A percentile compares a stretch with the other conserved stretches of the same genome.
phyloP scores from a whole-genome alignment of 2,888 invertebrate genomes.

The Drosophila dives region DNA sequence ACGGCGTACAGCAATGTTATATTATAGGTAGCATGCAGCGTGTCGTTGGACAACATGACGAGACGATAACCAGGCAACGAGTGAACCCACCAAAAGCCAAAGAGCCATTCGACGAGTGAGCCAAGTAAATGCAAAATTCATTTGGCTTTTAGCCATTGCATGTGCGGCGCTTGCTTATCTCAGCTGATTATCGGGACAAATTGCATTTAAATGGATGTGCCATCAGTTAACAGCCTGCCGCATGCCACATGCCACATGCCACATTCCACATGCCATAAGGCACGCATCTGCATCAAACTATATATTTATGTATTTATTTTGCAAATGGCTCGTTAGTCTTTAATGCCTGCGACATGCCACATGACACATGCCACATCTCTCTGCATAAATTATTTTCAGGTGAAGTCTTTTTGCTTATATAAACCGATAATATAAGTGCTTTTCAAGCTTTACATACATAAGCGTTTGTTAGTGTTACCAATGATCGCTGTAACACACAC shows the following conservation, averaged over 20 bases:
- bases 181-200: slow-evolving; percentile 37
- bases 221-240: slow-evolving; percentile 40
- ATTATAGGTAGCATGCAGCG: slow-evolving; percentile 51
- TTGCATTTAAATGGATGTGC: slow-evolving; percentile 54
- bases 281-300: slow-evolving; percentile 19
- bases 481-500: neutral
- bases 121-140: neutral
- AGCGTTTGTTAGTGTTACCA: slow-evolving; percentile 7
- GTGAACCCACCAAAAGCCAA: neutral
- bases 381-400: neutral
- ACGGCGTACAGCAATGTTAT: slow-evolving; percentile 76
- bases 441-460: neutral
- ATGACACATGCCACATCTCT: neutral
- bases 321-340: slow-evolving; percentile 12
- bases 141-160: slow-evolving; percentile 42
- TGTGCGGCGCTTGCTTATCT: slow-evolving; percentile 33
- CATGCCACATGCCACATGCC: slow-evolving; percentile 17
- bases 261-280: slow-evolving; percentile 1
- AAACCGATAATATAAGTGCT: neutral
- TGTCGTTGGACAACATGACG: slow-evolving; percentile 31
- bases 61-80: slow-evolving; percentile 5
- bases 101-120: neutral
- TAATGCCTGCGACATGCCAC: slow-evolving; percentile 8
- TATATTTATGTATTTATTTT: neutral
- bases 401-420: neutral